Evolutionary conservation across 2,888 invertebrate genomes (phyloP), one percentile per base, ranked within the genome.

Genomic region (Oegoconia quadripuncta): DNA sequence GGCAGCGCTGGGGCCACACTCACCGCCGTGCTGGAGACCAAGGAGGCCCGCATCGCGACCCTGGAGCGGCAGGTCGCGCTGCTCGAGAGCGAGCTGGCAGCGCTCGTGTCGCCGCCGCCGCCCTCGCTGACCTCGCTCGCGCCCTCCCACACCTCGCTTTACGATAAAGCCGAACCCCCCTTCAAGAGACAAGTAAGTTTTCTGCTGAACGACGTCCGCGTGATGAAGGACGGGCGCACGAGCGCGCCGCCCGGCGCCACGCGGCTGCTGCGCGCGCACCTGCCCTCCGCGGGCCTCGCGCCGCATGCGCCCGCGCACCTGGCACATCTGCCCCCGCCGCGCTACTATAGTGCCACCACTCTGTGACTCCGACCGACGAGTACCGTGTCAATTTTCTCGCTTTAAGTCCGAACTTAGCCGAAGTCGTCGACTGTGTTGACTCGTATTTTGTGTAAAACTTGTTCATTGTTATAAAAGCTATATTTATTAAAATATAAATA

Each of bases 151-250:
- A 74, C 87, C 70, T 90, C 84, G 81, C 89, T 88, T 69, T 90
- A 88, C 89, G 89, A 89, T 88, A 90, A 90, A 81, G 89, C 89
- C 78, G 83, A 89, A 74, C 81, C 83, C 70, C 90, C 89, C 88
- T 91, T 91, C 89, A 93, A 92, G 90, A 91, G 93, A 87, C 93
- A 93, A 93, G 93, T 93, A 93, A 93, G 93, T 93, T 92, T 92
- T 90, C 91, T 92, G 90, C 91, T 92, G 89, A 91, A 92, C 92
- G 91, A 92, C 90, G 92, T 92, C 84, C 91, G 91, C 88, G 90
- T 92, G 89, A 91, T 91, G 89, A 92, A 91, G 90, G 92, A 92
- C 88, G 92, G 90, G 61, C 86, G 88, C 67, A 74, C 74, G 80
- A 86, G 76, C 69, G 74, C 77, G 72, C 73, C 78, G 53, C 76